A percentile compares a stretch with the other conserved stretches of the same genome.
Conservation (phyloP, 2,888 invertebrate genomes). For the Carcina quercana region DNA sequence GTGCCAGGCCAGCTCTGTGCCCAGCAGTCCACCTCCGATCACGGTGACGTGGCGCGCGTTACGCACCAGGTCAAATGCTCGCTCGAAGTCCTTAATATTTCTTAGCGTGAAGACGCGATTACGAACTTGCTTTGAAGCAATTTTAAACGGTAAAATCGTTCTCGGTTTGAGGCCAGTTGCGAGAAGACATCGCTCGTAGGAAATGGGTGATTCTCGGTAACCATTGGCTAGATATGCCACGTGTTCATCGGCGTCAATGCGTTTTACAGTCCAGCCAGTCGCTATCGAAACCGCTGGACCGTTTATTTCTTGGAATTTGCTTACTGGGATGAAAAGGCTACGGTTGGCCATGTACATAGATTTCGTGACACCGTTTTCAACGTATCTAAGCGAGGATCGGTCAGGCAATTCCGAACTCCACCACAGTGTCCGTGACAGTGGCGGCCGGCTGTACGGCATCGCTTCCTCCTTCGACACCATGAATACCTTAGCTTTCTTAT, state of each 20-base stretch:
- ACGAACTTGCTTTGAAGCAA: constrained; percentile 46
- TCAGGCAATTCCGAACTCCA: constrained; percentile 53
- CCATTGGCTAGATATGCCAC: constrained; percentile 42
- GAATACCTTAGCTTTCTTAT: constrained; percentile 58
- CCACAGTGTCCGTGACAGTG: constrained; percentile 60
- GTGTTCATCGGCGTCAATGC: constrained; percentile 58
- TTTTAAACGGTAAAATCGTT: too few species aligned
- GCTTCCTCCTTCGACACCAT: constrained; percentile 52
- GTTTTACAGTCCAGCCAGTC: constrained; percentile 51
- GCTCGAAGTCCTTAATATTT: constrained; percentile 51
- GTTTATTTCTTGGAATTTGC: constrained; percentile 37
- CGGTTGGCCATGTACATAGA: constrained; percentile 43
- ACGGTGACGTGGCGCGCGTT: constrained; percentile 43
- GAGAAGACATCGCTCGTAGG: constrained; percentile 55
- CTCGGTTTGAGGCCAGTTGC: too few species aligned
- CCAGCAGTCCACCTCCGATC: constrained; percentile 50
- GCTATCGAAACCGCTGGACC: constrained; percentile 59
- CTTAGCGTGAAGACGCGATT: constrained; percentile 38
- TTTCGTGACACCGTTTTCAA: too few species aligned
- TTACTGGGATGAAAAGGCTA: constrained; percentile 38
- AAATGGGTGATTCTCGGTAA: constrained; percentile 52
- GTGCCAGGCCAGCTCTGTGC: constrained; percentile 53
- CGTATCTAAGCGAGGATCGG: constrained; percentile 31
- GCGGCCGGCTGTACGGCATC: constrained; percentile 44
- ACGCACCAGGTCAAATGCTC: constrained; percentile 45